These are phyloP conservation scores for Caenorhabditis elegans DNA, from an alignment of 1,140 invertebrate species.

Conservation along the genomic window WBcel235 BX284606.5:6049001-6049500, in stretches of 20 bases:
- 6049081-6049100: no score
- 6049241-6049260: background rate
- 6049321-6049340: slow-evolving; percentile 16
- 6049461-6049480: no score
- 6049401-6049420: background rate
- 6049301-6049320: background rate
- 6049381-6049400: background rate
- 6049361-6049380: background rate
- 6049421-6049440: background rate
- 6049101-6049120: background rate
- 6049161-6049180: slow-evolving; percentile 20
- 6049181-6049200: slow-evolving; percentile 22
- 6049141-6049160: background rate
- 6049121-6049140: slow-evolving; percentile 11
- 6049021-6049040: background rate
- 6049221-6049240: slow-evolving; percentile 16
- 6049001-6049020: background rate
- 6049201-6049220: background rate
- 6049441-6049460: background rate
- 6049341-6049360: slow-evolving; percentile 23
- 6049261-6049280: background rate
- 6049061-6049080: background rate
- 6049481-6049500: no score
- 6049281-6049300: background rate
- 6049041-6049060: background rate